Conservation (phyloP, 1,140 invertebrate genomes). For the Daktulosphaira vitifoliae region DNA sequence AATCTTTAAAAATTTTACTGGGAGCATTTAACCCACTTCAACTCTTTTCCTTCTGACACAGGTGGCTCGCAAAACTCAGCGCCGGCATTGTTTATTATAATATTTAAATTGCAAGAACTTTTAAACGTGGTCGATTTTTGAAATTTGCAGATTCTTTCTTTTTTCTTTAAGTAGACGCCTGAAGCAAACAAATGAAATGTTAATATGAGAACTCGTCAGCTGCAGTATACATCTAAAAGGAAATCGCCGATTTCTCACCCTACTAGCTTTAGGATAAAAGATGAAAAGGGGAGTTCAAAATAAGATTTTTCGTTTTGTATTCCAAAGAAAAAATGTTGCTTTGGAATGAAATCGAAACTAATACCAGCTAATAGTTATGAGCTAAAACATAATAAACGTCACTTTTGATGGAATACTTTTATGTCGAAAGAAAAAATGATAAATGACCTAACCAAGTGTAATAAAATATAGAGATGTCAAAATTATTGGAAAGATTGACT, state of each 20-base stretch:
- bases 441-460: conserved; percentile 18
- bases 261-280: neutral
- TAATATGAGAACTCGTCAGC: conserved; percentile 29
- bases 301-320: neutral
- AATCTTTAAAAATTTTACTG: too few relatives aligned
- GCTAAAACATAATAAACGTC: conserved; percentile 14
- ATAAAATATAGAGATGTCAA: conserved; percentile 32
- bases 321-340: conserved; percentile 9
- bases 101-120: too few relatives aligned
- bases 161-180: too few relatives aligned
- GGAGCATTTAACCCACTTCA: too few relatives aligned
- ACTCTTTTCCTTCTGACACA: too few relatives aligned
- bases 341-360: conserved; percentile 18
- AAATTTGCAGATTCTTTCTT: too few relatives aligned
- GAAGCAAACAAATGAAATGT: conserved; percentile 28
- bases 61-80: too few relatives aligned
- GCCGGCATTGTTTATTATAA: too few relatives aligned
- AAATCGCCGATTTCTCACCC: conserved; percentile 24
- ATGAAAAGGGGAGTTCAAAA: too few relatives aligned
- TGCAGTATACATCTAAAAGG: neutral
- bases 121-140: too few relatives aligned
- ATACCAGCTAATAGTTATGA: conserved; percentile 17
- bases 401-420: conserved; percentile 30
- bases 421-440: neutral
- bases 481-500: conserved; percentile 30